Evolutionary conservation across 2,797 vertebrate species (phyloP), one percentile per base, ranked within the genome.

Genomic region (Chiroxiphia lanceolata): DNA sequence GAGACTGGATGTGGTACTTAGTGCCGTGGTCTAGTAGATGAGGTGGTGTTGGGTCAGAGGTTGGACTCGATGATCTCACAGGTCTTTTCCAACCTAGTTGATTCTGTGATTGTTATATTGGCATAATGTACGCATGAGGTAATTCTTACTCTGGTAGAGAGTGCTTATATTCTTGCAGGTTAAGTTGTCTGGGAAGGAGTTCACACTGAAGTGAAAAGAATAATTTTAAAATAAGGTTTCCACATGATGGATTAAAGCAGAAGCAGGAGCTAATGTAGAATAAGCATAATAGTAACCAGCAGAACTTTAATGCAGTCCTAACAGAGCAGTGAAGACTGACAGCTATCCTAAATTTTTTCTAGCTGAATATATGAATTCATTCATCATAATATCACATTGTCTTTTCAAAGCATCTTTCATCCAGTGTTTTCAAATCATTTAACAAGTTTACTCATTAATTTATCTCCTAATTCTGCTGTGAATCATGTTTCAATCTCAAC

Each of bases 51-150:
- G 22, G 15, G 6, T 57, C n/a, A 34, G 15, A 57, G 21, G 14
- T 57, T 34, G n/a, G 21, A 57, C 56, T 57, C 4, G 6, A 34
- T 57, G 54, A 25, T 34, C n/a, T 34, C 14, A 57, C 10, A 11
- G n/a, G n/a, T 57, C 14, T 57, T 57, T 57, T 57, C n/a, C 22
- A 34, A 57, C n/a, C n/a, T 57, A 11, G 56, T 34, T 57, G n/a
- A 15, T 57, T 34, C 22, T 34, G 22, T 69, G 33, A 18, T 74
- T 63, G 19, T 31, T 83, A 6, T 44, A 34, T 84, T 87, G 87
- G 53, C 40, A n/a, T 67, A 60, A 53, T 13, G 5, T 11, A 11
- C 33, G 15, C 5, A 31, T 0, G 0, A 80, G 9, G 12, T 54
- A 27, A 74, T 80, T 87, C 33, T 70, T 77, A 53, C 14, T 93